Percentiles rank a stretch among this genome's conserved stretches.
Conservation (phyloP, 1,140 invertebrate genomes). For the Akabosia matsudoensis region DNA sequence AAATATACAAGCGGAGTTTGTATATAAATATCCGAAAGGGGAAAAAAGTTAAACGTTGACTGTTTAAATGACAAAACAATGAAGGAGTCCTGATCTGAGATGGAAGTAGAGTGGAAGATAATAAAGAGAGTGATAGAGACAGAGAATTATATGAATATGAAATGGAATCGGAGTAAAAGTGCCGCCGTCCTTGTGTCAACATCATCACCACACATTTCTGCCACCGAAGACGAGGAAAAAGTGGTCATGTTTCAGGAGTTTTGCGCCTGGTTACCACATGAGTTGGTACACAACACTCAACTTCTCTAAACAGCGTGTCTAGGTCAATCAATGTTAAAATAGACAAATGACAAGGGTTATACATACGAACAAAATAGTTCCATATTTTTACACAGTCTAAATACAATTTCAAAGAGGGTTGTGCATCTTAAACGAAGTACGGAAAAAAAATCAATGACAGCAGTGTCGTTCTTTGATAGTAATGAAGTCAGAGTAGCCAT, state of each 20-base stretch:
- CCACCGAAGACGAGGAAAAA: too few relatives aligned
- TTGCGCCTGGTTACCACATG: too few relatives aligned
- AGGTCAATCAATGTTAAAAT: slow-evolving; percentile 17
- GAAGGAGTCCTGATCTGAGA: too few relatives aligned
- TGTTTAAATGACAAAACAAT: neutral
- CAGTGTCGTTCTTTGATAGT: slow-evolving; percentile 3
- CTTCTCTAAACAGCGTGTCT: neutral
- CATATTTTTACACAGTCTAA: neutral
- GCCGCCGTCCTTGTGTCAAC: too few relatives aligned
- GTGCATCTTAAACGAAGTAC: too few relatives aligned
- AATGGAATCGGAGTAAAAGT: too few relatives aligned
- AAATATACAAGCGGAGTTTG: neutral
- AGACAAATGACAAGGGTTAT: neutral
- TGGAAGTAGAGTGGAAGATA: neutral
- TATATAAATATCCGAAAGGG: neutral
- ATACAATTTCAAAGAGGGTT: neutral
- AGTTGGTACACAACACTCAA: too few relatives aligned
- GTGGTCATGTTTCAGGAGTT: too few relatives aligned
- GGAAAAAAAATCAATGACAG: slow-evolving; percentile 8
- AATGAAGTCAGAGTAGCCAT: slow-evolving; percentile 7
- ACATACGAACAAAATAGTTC: neutral
- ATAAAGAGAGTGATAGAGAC: too few relatives aligned
- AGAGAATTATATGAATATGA: too few relatives aligned
- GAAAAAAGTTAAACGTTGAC: too few relatives aligned
- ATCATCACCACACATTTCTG: too few relatives aligned